Percentiles rank a stretch among this genome's conserved stretches.
These are phyloP conservation scores for Nomada fucata DNA, from an alignment of 2,888 invertebrate genomes.

Conservation along the genomic window DNA sequence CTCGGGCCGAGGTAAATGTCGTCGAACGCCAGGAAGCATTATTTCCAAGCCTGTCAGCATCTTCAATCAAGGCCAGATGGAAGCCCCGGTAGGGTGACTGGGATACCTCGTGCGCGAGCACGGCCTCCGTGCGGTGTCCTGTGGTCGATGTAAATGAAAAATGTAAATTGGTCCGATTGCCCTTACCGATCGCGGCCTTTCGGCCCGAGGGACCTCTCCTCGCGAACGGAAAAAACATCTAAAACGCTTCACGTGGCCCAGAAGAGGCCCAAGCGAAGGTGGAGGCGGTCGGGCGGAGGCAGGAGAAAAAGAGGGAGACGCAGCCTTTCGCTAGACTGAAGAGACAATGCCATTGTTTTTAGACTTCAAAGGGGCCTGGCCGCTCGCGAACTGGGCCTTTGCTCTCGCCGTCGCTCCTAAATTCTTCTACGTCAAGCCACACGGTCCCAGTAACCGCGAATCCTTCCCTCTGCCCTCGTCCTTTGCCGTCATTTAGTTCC, in stretches of 20 bases:
- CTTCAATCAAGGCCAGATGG: constrained; percentile 52
- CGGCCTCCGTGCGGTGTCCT: constrained; percentile 31
- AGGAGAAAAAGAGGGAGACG: constrained; percentile 64
- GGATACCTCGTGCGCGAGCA: neutral
- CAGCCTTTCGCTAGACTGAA: constrained; percentile 82
- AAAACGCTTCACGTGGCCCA: constrained; percentile 68
- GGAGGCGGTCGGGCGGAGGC: constrained; percentile 62
- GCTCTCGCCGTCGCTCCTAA: constrained; percentile 84
- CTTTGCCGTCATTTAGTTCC: constrained; percentile 44
- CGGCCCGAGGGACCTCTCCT: constrained; percentile 63
- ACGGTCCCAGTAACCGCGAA: constrained; percentile 75
- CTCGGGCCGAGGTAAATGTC: constrained; percentile 9
- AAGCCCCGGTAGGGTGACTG: constrained; percentile 12
- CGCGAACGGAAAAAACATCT: constrained; percentile 76
- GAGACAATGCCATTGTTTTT: constrained; percentile 85
- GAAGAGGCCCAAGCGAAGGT: constrained; percentile 18
- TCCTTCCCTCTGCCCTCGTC: constrained; percentile 60
- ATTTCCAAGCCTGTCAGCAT: constrained; percentile 55
- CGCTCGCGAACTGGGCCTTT: constrained; percentile 82
- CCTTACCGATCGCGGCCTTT: constrained; percentile 76
- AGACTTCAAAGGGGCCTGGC: constrained; percentile 83
- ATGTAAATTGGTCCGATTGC: constrained; percentile 82
- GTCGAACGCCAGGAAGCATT: constrained; percentile 42
- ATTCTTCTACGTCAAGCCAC: constrained; percentile 84
- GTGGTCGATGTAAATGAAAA: constrained; percentile 79